Base-by-base conservation (phyloP, 1,140 invertebrate species). In the Drosophila tsacasi region DNA sequence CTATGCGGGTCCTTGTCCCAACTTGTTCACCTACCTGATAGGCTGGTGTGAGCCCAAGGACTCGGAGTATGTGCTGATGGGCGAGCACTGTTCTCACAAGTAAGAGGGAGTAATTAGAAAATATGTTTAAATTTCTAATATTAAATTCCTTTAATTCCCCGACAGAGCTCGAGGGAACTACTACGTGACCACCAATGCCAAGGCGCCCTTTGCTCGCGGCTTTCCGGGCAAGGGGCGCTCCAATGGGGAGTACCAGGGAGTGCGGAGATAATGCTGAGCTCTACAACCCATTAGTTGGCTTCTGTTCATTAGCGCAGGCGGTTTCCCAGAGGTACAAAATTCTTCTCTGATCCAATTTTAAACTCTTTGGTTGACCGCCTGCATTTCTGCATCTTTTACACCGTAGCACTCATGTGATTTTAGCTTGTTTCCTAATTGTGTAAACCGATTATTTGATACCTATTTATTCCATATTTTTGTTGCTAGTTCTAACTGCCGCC, bases 121-220 rank as follows among this genome's bases (percentile, higher is more conserved):
- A 19, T 55, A 2, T 4, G 8, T 6, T 10, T 6, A 9, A 3
- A n/a, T 23, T 35, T 9, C 5, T 6, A 10, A 19, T 42, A n/a
- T 21, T 23, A 9, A 21, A 30, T 9, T 35, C 0, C 8, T 37
- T 42, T 7, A 32, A 50, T 42, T 93, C 5, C 12, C 30, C 0
- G 95, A 55, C 93, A 97, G 97, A 86, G 96, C 96, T 40, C 94
- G 96, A 86, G 97, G 97, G 50, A 95, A 97, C 55, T 97, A 96
- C 83, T 97, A 97, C 93, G 95, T 97, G n/a, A 96, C 95, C 75
- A 97, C 97, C 79, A 97, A 97, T 94, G 96, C 95, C n/a, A 95
- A 96, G 86, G 95, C 95, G 81, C 97, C 97, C 9, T 97, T 96
- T 94, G 96, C 97, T 30, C 94, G 96, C 93, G 97, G 97, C n/a